Evolutionary conservation across 2,113 vertebrate species (phyloP).

Genomic region (Mustela lutreola): DNA sequence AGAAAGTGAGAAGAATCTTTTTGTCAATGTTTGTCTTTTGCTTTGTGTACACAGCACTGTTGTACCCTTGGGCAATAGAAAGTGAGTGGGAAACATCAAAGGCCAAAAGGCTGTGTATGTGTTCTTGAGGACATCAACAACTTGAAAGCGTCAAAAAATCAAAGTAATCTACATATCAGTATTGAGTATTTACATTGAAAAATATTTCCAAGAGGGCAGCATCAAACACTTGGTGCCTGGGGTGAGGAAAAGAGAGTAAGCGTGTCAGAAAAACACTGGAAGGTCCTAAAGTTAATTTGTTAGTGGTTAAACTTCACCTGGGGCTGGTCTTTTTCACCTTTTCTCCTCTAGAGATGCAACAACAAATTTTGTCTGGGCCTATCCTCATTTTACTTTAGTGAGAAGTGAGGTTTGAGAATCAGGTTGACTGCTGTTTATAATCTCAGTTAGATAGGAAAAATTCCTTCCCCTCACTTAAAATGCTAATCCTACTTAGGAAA

Average conservation of each 20-base stretch:
- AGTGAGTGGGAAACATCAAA: neutral
- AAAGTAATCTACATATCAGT: constrained; percentile 31
- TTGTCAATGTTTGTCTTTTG: neutral
- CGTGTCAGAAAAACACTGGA: neutral
- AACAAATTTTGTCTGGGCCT: neutral
- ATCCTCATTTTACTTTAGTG: neutral
- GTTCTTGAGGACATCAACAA: neutral
- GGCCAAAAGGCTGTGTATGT: neutral
- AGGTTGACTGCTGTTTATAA: constrained; percentile 41
- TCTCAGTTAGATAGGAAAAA: constrained; percentile 34
- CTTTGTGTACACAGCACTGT: neutral
- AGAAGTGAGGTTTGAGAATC: constrained; percentile 28
- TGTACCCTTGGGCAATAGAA: neutral
- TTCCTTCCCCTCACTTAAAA: constrained; percentile 10
- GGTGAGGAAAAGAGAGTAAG: neutral
- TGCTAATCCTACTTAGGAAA: neutral
- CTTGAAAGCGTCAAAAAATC: neutral
- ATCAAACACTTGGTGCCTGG: neutral
- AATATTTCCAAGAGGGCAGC: neutral
- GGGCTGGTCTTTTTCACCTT: neutral
- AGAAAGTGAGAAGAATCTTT: neutral
- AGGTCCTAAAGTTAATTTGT: neutral
- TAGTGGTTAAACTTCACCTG: neutral
- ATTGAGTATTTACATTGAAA: constrained; percentile 39
- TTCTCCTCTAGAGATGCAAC: neutral